These are phyloP conservation scores for Hippocampus mohnikei DNA, from an alignment of 2,113 vertebrate genomes.

Conservation along the genomic window DNA sequence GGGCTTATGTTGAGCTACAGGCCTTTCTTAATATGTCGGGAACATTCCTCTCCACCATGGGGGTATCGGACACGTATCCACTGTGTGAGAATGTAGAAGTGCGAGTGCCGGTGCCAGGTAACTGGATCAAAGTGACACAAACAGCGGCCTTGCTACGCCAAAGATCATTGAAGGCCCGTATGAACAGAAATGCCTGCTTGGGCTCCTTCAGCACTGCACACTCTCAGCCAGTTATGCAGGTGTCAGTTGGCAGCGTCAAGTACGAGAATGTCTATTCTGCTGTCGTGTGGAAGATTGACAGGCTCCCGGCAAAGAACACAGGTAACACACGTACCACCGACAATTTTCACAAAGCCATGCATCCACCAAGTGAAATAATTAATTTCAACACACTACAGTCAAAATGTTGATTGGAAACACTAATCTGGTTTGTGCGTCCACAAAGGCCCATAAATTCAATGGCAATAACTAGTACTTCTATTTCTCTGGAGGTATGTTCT, in stretches of 20 bases:
- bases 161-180: constrained; percentile 89
- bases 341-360: too few relatives aligned
- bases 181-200: constrained; percentile 88
- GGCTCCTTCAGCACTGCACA: constrained; percentile 77
- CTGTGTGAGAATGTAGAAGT: constrained; percentile 85
- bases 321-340: constrained; percentile 68
- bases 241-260: constrained; percentile 86
- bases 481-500: too few relatives aligned
- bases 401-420: too few relatives aligned
- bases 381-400: too few relatives aligned
- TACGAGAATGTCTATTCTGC: constrained; percentile 93
- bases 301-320: constrained; percentile 91
- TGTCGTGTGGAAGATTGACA: constrained; percentile 93
- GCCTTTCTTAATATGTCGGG: constrained; percentile 85
- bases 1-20: constrained; percentile 90
- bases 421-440: too few relatives aligned
- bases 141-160: constrained; percentile 87
- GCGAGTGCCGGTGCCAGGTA: constrained; percentile 83
- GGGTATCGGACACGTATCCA: constrained; percentile 52
- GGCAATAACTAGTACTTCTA: too few relatives aligned
- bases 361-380: too few relatives aligned
- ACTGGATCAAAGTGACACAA: constrained; percentile 90
- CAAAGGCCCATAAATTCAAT: too few relatives aligned
- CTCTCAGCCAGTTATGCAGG: constrained; percentile 86
- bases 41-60: constrained; percentile 38